phyloP scores from a whole-genome alignment of 1,140 invertebrate genomes.

The Paraescarpia echinospica region DNA sequence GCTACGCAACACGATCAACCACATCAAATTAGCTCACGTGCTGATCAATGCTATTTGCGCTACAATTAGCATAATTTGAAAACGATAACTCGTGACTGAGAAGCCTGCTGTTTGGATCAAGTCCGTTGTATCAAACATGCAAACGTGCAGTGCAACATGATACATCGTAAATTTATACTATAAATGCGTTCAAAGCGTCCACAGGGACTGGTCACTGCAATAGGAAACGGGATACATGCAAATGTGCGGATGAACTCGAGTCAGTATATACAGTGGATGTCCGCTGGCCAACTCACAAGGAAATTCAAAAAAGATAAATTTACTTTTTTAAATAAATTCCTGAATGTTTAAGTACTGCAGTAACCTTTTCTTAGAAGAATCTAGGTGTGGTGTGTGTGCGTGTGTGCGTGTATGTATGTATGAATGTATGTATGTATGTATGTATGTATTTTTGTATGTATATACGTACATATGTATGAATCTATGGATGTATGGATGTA shows the following conservation, averaged over 20 bases:
- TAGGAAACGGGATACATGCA: not conserved
- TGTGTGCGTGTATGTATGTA: no score
- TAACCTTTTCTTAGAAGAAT: no score
- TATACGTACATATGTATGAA: no score
- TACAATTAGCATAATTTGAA: not conserved
- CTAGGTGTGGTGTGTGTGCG: no score
- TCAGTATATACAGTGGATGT: not conserved
- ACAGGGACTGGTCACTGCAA: not conserved
- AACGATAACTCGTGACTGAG: not conserved
- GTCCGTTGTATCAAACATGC: not conserved
- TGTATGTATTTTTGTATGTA: no score
- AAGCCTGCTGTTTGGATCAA: not conserved
- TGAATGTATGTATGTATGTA: no score
- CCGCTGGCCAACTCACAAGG: not conserved
- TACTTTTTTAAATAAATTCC: no score
- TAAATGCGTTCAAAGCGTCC: not conserved
- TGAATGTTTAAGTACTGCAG: no score
- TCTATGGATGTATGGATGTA: no score
- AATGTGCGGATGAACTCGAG: not conserved
- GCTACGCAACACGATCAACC: not conserved
- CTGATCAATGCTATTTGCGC: not conserved
- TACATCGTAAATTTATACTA: not conserved
- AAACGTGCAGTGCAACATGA: not conserved
- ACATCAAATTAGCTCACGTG: not conserved
- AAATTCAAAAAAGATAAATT: no score